These are phyloP conservation scores for Drosophila pruinosa DNA, from an alignment of 1,140 invertebrate species.

Conservation along the genomic window DNA sequence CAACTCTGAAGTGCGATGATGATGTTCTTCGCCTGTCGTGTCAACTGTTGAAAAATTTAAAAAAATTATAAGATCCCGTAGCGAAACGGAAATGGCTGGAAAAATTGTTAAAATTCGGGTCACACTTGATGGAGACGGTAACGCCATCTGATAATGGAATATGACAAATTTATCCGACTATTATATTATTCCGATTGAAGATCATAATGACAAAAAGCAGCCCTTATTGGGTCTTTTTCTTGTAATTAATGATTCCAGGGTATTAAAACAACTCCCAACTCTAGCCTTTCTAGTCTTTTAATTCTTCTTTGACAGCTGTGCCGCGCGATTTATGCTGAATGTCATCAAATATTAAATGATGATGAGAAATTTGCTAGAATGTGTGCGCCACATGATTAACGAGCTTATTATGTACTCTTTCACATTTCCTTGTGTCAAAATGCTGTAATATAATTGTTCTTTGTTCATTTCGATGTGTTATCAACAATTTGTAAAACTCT, in stretches of 20 bases:
- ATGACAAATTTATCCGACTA: constrained; percentile 72
- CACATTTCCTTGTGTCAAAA: constrained; percentile 21
- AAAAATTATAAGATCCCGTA: constrained; percentile 52
- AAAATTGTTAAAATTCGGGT: constrained; percentile 60
- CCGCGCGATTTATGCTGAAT: constrained; percentile 31
- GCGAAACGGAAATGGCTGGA: constrained; percentile 48
- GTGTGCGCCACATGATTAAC: constrained; percentile 62
- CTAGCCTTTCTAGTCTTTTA: neutral
- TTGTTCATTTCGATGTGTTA: constrained; percentile 57
- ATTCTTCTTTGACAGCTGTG: constrained; percentile 9
- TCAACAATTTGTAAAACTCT: constrained; percentile 40
- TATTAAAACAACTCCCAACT: neutral
- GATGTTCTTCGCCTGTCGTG: constrained; percentile 9
- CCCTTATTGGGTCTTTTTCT: constrained; percentile 35
- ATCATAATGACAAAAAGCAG: constrained; percentile 9
- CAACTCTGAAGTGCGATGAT: constrained; percentile 23
- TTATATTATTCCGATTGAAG: constrained; percentile 36
- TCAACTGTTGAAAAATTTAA: constrained; percentile 58
- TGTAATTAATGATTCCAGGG: constrained; percentile 61
- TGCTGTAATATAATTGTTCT: constrained; percentile 57
- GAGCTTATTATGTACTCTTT: constrained; percentile 67
- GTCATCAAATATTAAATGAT: constrained; percentile 35
- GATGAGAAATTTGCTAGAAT: constrained; percentile 22
- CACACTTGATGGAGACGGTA: constrained; percentile 27
- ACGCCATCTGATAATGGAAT: constrained; percentile 10